These are phyloP conservation scores for Corythoichthys haematopterus DNA, from an alignment of 2,113 vertebrate species.

Conservation along the genomic window DNA sequence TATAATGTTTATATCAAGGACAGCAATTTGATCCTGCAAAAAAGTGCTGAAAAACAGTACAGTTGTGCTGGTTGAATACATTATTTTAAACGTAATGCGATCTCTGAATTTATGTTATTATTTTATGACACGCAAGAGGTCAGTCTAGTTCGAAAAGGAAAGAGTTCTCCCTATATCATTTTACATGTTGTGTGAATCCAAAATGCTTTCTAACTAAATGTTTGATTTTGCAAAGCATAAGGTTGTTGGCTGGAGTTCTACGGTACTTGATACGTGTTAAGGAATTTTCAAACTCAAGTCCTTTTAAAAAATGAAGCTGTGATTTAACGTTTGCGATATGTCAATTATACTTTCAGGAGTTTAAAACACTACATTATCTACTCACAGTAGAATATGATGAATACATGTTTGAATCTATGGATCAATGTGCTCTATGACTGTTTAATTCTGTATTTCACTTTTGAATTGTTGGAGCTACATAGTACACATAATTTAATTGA, in stretches of 20 bases:
- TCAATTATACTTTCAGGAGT: too few species aligned
- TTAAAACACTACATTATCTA: too few species aligned
- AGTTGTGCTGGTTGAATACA: not conserved
- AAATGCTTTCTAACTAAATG: not conserved
- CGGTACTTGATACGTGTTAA: not conserved
- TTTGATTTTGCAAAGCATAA: not conserved
- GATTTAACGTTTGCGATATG: too few species aligned
- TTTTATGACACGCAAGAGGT: conserved; percentile 48
- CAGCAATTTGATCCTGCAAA: not conserved
- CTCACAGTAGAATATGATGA: too few species aligned
- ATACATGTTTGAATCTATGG: not conserved
- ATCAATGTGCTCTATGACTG: not conserved
- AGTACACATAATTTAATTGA: conserved; percentile 17
- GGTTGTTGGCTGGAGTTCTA: not conserved
- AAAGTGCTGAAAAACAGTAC: not conserved
- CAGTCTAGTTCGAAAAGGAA: conserved; percentile 21
- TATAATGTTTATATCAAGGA: not conserved
- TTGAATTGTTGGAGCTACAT: not conserved
- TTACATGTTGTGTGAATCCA: not conserved
- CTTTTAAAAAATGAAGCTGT: too few species aligned
- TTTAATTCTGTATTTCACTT: not conserved
- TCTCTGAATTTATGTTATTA: conserved; percentile 2
- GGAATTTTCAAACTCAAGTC: not conserved
- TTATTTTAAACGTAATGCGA: not conserved
- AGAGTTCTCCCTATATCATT: not conserved